Evolutionary conservation across 1,140 invertebrate species (phyloP).

Genomic region (Zeugodacus cucurbitae): DNA sequence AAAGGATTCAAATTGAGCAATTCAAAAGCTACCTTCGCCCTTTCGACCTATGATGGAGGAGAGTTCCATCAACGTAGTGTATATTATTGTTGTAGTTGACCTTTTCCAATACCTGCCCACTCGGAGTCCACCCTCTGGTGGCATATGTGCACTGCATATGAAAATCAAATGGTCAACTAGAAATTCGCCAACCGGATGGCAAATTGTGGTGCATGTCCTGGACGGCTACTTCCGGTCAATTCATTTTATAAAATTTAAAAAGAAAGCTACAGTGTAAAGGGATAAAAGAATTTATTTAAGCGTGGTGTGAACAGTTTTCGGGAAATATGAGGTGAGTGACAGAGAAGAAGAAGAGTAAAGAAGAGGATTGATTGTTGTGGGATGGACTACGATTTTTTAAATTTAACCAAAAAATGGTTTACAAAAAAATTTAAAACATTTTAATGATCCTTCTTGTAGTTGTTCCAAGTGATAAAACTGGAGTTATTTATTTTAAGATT

Average conservation of each 20-base stretch:
- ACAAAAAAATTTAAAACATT: too few species aligned
- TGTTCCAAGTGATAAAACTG: too few species aligned
- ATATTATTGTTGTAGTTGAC: too few species aligned
- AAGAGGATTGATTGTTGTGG: not conserved
- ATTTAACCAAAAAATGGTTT: too few species aligned
- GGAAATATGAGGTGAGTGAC: not conserved
- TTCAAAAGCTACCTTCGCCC: not conserved
- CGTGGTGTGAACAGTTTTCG: not conserved
- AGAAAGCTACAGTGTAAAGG: not conserved
- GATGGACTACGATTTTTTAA: too few species aligned
- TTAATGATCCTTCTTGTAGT: too few species aligned
- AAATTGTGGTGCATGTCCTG: conserved; percentile 34
- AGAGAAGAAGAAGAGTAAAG: not conserved
- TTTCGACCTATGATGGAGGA: not conserved
- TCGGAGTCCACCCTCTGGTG: not conserved
- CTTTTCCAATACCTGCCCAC: not conserved
- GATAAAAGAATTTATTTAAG: not conserved
- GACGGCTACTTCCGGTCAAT: conserved; percentile 24
- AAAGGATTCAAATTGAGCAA: not conserved
- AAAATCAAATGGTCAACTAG: conserved; percentile 30
- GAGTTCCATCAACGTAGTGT: not conserved
- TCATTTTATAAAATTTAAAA: not conserved
- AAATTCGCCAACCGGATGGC: conserved; percentile 21
- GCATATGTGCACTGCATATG: conserved; percentile 16
- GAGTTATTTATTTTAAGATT: too few species aligned